Evolutionary conservation across 1,140 invertebrate species (phyloP).

Genomic region (Coenobita brevimanus): DNA sequence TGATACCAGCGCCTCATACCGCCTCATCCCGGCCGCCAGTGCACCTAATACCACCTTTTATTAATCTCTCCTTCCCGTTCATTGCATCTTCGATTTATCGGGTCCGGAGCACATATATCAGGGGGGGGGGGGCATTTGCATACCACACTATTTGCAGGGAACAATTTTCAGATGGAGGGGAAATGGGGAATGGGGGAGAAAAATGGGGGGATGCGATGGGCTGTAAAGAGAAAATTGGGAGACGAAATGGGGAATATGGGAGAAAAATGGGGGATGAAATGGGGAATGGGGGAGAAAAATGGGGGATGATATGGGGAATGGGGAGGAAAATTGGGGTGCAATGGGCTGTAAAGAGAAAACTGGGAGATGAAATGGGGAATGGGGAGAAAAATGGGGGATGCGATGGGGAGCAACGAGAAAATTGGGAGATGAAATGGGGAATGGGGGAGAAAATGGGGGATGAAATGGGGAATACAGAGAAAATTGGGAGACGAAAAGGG

Average conservation of each 20-base stretch:
- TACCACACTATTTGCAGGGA: slow-evolving; percentile 45
- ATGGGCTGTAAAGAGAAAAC: too few relatives aligned
- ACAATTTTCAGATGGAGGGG: neutral
- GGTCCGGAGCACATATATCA: slow-evolving; percentile 44
- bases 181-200: neutral
- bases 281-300: too few relatives aligned
- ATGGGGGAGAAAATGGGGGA: neutral
- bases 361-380: neutral
- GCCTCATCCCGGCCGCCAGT: too few relatives aligned
- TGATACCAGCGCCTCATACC: too few relatives aligned
- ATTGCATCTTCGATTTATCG: slow-evolving; percentile 57
- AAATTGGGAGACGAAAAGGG: too few relatives aligned
- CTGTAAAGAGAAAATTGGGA: neutral
- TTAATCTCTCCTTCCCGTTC: slow-evolving; percentile 52
- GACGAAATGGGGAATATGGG: too few relatives aligned
- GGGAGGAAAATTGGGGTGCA: too few relatives aligned
- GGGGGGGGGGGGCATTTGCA: slow-evolving; percentile 31
- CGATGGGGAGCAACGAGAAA: neutral
- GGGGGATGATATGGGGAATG: too few relatives aligned
- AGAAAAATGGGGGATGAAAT: too few relatives aligned
- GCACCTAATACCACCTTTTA: slow-evolving; percentile 45
- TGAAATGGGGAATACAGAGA: neutral
- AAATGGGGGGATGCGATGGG: neutral
- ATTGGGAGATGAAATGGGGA: neutral
- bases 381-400: neutral